phyloP scores from a whole-genome alignment of 2,113 vertebrate species.

The Nerophis lumbriciformis region DNA sequence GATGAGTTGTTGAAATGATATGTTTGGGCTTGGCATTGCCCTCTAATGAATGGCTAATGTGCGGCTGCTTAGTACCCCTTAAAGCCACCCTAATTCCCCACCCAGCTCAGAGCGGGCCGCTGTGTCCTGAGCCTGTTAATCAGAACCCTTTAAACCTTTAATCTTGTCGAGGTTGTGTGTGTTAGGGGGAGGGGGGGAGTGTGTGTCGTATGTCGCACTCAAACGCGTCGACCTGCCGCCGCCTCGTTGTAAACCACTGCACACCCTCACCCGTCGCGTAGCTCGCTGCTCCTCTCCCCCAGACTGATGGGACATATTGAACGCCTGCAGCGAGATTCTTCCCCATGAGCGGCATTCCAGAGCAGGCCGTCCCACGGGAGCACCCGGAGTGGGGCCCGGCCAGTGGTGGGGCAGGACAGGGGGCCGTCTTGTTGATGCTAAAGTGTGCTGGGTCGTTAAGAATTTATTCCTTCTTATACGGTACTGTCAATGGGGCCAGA shows the following conservation, averaged over 20 bases:
- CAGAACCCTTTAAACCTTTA: slow-evolving; percentile 56
- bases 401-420: slow-evolving; percentile 26
- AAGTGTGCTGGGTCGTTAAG: slow-evolving; percentile 17
- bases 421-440: slow-evolving; percentile 31
- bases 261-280: slow-evolving; percentile 43
- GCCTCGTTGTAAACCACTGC: slow-evolving; percentile 18
- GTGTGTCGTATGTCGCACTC: slow-evolving; percentile 17
- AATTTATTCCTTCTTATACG: background rate
- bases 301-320: slow-evolving; percentile 68
- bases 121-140: slow-evolving; percentile 57
- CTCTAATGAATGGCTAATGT: slow-evolving; percentile 57
- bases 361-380: slow-evolving; percentile 65
- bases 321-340: slow-evolving; percentile 73
- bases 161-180: background rate
- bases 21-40: slow-evolving; percentile 22
- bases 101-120: slow-evolving; percentile 29
- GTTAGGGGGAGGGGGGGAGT: no score
- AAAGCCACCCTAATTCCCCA: slow-evolving; percentile 56
- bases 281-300: slow-evolving; percentile 26
- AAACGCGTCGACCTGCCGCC: slow-evolving; percentile 39
- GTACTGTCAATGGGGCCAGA: background rate
- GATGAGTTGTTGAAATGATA: no score
- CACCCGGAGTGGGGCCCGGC: slow-evolving; percentile 32
- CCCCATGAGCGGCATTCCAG: slow-evolving; percentile 74
- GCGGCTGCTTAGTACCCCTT: slow-evolving; percentile 46